Conservation (phyloP, 2,888 invertebrate genomes). For the Criorhina ranunculi region DNA sequence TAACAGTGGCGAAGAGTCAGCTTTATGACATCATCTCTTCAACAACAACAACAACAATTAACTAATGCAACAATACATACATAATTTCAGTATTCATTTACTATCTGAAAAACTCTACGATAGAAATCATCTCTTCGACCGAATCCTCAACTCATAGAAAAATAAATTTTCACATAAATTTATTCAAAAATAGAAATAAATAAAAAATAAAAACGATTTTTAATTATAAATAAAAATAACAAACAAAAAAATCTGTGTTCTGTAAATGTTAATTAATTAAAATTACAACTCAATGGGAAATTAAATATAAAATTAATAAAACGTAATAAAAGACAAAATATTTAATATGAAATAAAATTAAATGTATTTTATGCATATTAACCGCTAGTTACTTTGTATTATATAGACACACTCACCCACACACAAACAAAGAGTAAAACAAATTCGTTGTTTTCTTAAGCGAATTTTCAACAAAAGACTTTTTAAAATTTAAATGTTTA, state of each 20-base stretch:
- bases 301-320: conserved; percentile 32
- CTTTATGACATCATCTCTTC: conserved; percentile 84
- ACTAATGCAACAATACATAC: conserved; percentile 70
- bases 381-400: conserved; percentile 59
- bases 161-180: conserved; percentile 40
- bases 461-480: conserved; percentile 68
- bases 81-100: conserved; percentile 62
- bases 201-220: conserved; percentile 35
- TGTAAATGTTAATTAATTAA: conserved; percentile 77
- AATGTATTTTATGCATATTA: conserved; percentile 58
- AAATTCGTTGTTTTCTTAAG: conserved; percentile 47
- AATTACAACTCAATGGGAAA: conserved; percentile 45
- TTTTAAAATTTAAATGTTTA: conserved; percentile 65
- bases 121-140: conserved; percentile 57
- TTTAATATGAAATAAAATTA: conserved; percentile 69
- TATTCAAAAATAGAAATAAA: conserved; percentile 37
- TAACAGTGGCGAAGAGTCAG: conserved; percentile 81
- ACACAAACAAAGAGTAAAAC: conserved; percentile 2
- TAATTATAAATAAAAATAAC: conserved; percentile 73
- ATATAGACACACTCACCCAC: conserved; percentile 44
- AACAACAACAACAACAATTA: conserved; percentile 82
- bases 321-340: neutral
- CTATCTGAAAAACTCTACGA: conserved; percentile 60
- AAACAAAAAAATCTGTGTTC: conserved; percentile 73
- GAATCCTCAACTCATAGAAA: conserved; percentile 63